Percentiles rank a stretch among this genome's conserved stretches.
phyloP scores from a whole-genome alignment of 1,140 invertebrate genomes.

The Lasioglossum albipes region DNA sequence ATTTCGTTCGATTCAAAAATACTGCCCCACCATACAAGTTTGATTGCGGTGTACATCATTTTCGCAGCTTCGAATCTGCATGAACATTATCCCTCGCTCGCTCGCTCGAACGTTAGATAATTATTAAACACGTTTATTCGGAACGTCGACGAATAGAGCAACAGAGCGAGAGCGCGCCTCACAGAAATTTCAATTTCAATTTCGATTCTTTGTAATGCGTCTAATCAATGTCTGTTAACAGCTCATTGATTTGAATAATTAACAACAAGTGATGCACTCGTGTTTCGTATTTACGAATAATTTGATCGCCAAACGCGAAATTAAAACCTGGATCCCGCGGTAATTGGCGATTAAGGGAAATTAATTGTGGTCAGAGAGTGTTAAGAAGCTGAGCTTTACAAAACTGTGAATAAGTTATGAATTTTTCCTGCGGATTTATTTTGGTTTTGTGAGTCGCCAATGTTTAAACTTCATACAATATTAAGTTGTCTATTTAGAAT shows the following conservation, averaged over 20 bases:
- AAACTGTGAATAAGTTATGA: not conserved
- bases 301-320: not conserved
- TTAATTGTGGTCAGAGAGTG: not conserved
- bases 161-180: not conserved
- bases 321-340: not conserved
- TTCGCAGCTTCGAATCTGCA: not conserved
- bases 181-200: not conserved
- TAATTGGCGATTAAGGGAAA: not conserved
- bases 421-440: not conserved
- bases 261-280: not conserved
- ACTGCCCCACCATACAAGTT: too few species aligned
- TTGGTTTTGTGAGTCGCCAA: too few species aligned
- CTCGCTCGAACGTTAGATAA: not conserved
- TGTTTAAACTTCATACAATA: not conserved
- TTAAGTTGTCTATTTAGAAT: not conserved
- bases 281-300: not conserved
- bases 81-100: not conserved
- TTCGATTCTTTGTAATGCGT: slow-evolving; percentile 1
- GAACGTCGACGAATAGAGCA: not conserved
- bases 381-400: not conserved
- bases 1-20: not conserved
- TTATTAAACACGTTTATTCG: not conserved
- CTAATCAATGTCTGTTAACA: not conserved
- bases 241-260: slow-evolving; percentile 4
- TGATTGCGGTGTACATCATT: not conserved